A percentile compares a stretch with the other conserved stretches of the same genome.
Conservation (phyloP, 2,113 vertebrate species). For the Hyaena hyaena region DNA sequence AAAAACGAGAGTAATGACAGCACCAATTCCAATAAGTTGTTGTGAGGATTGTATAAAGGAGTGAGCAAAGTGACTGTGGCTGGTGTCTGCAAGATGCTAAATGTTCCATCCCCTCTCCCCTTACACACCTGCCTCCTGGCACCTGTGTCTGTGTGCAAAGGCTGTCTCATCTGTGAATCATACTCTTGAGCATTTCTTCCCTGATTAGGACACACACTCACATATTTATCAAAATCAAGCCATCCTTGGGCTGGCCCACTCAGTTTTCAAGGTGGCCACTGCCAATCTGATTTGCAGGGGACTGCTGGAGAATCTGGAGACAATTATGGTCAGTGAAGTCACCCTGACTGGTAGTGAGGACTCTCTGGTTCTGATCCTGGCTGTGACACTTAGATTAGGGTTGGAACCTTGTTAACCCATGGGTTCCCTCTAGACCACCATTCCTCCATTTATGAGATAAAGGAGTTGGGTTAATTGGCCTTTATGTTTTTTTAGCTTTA, state of each 20-base stretch:
- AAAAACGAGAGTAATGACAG: not conserved
- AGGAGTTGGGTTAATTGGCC: not conserved
- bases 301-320: not conserved
- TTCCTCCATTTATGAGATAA: not conserved
- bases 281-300: too few relatives aligned
- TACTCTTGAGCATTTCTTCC: not conserved
- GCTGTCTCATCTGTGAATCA: not conserved
- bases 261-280: not conserved
- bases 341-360: accelerated
- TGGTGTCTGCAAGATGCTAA: not conserved
- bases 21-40: not conserved
- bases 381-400: not conserved
- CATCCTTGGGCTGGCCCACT: not conserved
- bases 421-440: not conserved
- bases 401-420: not conserved
- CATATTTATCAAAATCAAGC: not conserved
- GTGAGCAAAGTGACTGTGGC: not conserved
- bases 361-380: not conserved
- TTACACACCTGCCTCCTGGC: too few relatives aligned
- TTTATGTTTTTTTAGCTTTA: not conserved
- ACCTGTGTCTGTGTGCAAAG: not conserved
- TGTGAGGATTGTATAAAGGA: not conserved
- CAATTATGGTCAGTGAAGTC: accelerated
- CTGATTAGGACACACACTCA: not conserved
- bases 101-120: accelerated